A percentile compares a stretch with the other conserved stretches of the same genome.
phyloP scores from a whole-genome alignment of 2,888 invertebrate species.

The Agrotis ipsilon region DNA sequence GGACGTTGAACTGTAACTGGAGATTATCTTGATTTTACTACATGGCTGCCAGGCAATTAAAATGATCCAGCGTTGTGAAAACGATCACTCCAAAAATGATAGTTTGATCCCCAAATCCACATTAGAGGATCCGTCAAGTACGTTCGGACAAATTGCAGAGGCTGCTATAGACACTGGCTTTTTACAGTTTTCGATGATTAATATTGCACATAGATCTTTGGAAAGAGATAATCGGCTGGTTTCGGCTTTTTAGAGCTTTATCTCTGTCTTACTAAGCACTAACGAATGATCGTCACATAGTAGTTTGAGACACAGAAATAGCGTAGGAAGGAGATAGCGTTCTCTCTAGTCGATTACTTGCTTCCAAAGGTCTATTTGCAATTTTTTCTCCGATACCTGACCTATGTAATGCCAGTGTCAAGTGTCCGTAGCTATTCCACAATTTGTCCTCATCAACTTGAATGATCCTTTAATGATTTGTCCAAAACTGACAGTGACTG shows the following conservation, averaged over 20 bases:
- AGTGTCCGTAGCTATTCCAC: neutral
- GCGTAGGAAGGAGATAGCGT: too few species aligned
- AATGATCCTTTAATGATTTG: neutral
- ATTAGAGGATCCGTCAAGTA: neutral
- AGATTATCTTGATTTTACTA: constrained; percentile 45
- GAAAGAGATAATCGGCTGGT: too few species aligned
- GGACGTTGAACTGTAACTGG: constrained; percentile 90
- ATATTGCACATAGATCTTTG: too few species aligned
- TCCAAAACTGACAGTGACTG: neutral
- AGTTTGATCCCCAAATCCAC: neutral
- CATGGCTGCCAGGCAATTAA: neutral
- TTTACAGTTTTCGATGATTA: neutral
- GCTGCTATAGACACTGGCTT: neutral
- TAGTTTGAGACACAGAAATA: too few species aligned
- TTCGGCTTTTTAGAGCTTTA: too few species aligned
- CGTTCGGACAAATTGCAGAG: neutral
- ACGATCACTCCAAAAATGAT: neutral
- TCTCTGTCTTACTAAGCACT: too few species aligned
- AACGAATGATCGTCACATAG: too few species aligned
- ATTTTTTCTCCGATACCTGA: too few species aligned
- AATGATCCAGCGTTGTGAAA: neutral
- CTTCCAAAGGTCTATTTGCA: too few species aligned
- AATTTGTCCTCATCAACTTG: neutral
- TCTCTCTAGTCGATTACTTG: too few species aligned
- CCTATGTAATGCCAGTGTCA: neutral